Evolutionary conservation across 2,113 vertebrate genomes (phyloP), one percentile per base, ranked within the genome.

Genomic region (Syngnathus floridae): DNA sequence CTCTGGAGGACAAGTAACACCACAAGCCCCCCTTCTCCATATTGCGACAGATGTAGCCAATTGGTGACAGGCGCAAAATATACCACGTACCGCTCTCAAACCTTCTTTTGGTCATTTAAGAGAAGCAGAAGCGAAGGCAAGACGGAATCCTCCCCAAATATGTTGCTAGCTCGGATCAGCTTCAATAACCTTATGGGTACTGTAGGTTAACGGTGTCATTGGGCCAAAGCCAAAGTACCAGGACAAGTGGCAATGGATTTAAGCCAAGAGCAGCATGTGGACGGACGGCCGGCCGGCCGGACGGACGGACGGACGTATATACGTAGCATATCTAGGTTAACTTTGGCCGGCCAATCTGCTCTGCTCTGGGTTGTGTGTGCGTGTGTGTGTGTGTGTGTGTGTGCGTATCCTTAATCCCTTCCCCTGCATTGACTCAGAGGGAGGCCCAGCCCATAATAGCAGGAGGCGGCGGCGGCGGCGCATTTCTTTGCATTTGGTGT

Each of bases 321-420:
- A 69, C 22, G 22, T 7, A 63, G 4, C 17, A 78, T 82, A 89
- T 88, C 74, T 90, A 88, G 88, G 90, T 89, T 90, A 89, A 82
- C 85, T 82, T 87, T 78, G 76, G 82, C 81, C 68, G 72, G 83
- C 82, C 84, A 89, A 87, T 86, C 84, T 87, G 87, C 74, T 87
- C 71, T 69, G 62, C 56, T 83, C 82, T 87, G 70, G 26, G 26
- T 26, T 26, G 26, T 26, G 26, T 26, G 26, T 26, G 22, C 22
- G 22, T 26, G 22, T 26, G 22, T 2, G 2, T 26, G 22, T 26
- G 22, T n/a, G n/a, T n/a, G n/a, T 26, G 26, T 26, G 26, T 26
- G 26, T 22, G 22, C 60, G 76, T 76, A 74, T 48, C 72, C 76
- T 77, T 90, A 86, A 90, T 90, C 87, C 82, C 76, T 65, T 76